A percentile compares a stretch with the other conserved stretches of the same genome.
Evolutionary conservation across 2,113 vertebrate genomes (phyloP).

Genomic region (Orthochromis malagaraziensis): DNA sequence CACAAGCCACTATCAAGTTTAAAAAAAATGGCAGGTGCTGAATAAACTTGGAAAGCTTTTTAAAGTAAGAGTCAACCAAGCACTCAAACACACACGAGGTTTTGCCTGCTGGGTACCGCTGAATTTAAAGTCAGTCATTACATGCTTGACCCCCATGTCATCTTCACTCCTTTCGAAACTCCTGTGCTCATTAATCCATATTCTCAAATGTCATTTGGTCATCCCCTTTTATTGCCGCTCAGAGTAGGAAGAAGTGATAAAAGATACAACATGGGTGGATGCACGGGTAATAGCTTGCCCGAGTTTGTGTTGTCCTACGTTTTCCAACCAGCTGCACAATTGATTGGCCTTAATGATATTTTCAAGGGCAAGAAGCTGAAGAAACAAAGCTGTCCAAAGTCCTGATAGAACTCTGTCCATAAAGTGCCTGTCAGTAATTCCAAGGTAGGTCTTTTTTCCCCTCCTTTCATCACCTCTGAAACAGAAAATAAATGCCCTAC

Average conservation of each 20-base stretch:
- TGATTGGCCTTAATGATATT: conserved; percentile 47
- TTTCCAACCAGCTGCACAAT: conserved; percentile 2
- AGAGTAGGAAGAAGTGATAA: neutral
- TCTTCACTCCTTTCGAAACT: conserved; percentile 1
- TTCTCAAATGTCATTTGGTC: conserved; percentile 39
- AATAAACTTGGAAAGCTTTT: neutral
- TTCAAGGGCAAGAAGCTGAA: conserved; percentile 1
- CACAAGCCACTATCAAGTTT: neutral
- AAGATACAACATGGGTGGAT: conserved; percentile 21
- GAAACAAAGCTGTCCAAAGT: neutral
- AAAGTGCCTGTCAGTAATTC: neutral
- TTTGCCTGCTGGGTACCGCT: neutral
- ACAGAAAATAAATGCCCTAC: neutral
- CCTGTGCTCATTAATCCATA: conserved; percentile 43
- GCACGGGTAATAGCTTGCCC: conserved; percentile 23
- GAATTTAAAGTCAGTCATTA: conserved; percentile 26
- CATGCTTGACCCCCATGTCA: conserved; percentile 38
- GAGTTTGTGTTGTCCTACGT: neutral
- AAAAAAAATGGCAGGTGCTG: neutral
- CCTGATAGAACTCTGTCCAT: neutral
- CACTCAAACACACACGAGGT: neutral
- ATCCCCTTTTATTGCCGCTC: neutral
- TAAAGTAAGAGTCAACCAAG: neutral
- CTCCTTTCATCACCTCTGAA: neutral
- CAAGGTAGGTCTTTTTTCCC: neutral